phyloP scores from a whole-genome alignment of 2,797 vertebrate species.

The Cynopterus sphinx region DNA sequence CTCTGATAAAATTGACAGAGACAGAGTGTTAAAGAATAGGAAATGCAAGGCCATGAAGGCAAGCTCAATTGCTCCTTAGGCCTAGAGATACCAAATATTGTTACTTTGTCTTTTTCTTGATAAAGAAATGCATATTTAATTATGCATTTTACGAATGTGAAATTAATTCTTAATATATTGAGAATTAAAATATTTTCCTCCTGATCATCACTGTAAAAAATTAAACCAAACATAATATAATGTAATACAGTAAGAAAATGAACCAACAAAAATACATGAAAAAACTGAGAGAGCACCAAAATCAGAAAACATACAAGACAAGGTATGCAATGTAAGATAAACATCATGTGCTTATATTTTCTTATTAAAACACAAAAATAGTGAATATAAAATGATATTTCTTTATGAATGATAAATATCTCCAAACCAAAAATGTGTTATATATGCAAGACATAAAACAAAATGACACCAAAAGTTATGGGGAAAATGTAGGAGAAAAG shows the following conservation, averaged over 20 bases:
- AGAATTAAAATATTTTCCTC: neutral
- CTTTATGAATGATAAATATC: neutral
- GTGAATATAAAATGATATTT: neutral
- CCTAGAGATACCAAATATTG: neutral
- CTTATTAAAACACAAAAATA: neutral
- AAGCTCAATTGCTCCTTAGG: neutral
- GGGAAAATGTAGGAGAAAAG: neutral
- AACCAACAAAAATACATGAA: neutral
- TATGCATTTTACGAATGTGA: neutral
- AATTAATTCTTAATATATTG: neutral
- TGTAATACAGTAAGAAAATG: neutral
- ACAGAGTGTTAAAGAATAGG: neutral
- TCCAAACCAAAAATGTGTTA: neutral
- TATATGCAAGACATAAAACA: neutral
- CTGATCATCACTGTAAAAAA: neutral
- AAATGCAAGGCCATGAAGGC: neutral
- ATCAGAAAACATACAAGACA: neutral
- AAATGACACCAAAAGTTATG: neutral
- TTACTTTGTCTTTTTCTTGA: neutral
- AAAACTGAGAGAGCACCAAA: neutral
- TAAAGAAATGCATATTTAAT: neutral
- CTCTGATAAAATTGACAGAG: neutral
- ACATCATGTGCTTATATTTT: neutral
- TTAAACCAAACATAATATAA: neutral
- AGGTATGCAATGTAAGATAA: neutral